Evolutionary conservation across 2,797 vertebrate genomes (phyloP).

Genomic region (Knipowitschia caucasica): DNA sequence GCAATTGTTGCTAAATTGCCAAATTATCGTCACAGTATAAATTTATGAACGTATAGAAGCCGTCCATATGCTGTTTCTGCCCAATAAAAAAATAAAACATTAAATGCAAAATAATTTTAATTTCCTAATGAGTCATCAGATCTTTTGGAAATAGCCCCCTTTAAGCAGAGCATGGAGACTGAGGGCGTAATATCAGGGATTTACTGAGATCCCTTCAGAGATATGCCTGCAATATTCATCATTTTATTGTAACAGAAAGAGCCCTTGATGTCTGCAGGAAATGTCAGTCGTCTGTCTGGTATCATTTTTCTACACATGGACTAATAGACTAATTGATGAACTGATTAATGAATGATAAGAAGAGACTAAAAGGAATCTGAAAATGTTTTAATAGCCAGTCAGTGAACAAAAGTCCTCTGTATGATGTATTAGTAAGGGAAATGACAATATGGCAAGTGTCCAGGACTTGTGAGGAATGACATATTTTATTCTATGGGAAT

Average conservation of each 20-base stretch:
- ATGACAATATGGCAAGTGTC: background rate
- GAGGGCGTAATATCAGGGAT: constrained; percentile 2
- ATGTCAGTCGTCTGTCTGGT: background rate
- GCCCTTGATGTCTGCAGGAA: background rate
- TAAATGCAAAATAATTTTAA: background rate
- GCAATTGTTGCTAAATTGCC: too few relatives aligned
- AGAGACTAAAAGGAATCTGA: background rate
- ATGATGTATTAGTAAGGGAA: background rate
- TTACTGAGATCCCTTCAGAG: constrained; percentile 2
- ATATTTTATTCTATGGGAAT: too few relatives aligned
- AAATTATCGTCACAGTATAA: too few relatives aligned
- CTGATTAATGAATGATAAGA: background rate
- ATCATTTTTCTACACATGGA: background rate
- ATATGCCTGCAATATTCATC: background rate
- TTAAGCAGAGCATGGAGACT: background rate
- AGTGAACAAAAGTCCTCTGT: background rate
- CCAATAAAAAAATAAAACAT: too few relatives aligned
- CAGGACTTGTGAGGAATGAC: background rate
- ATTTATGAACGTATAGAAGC: too few relatives aligned
- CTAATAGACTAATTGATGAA: background rate
- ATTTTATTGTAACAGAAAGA: background rate
- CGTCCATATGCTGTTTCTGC: too few relatives aligned
- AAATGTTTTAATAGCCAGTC: too few relatives aligned
- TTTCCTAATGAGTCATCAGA: background rate
- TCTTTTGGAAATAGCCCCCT: background rate